These are phyloP conservation scores for Trinorchestia longiramus DNA, from an alignment of 1,140 invertebrate species.

Conservation along the genomic window DNA sequence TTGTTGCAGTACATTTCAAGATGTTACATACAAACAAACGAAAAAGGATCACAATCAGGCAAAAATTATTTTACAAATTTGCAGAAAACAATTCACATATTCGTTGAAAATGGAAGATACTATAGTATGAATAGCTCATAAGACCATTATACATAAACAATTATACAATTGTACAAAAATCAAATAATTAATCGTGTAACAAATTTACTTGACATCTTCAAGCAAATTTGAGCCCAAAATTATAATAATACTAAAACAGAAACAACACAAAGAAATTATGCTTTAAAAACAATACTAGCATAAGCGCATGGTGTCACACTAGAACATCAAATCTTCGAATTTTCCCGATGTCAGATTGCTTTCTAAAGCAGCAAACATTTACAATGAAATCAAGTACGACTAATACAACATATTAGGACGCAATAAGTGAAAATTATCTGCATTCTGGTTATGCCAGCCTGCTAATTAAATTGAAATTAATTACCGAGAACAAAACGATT, in stretches of 20 bases:
- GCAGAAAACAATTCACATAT: too few relatives aligned
- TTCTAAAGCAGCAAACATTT: neutral
- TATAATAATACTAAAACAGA: neutral
- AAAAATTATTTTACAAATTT: too few relatives aligned
- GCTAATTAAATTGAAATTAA: neutral
- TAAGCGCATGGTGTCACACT: neutral
- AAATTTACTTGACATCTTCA: neutral
- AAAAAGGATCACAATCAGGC: too few relatives aligned
- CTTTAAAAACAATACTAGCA: neutral
- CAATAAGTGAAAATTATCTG: neutral
- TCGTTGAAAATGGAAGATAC: too few relatives aligned
- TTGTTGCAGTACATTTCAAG: too few relatives aligned
- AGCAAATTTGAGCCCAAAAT: neutral
- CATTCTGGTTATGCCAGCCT: neutral
- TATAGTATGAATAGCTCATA: too few relatives aligned
- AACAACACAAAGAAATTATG: neutral
- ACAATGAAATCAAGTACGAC: neutral
- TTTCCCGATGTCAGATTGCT: neutral
- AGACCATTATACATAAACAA: too few relatives aligned
- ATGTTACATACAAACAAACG: too few relatives aligned
- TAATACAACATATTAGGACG: neutral
- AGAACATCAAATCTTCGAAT: neutral
- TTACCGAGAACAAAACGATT: neutral
- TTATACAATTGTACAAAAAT: too few relatives aligned
- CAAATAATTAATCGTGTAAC: neutral